These are phyloP conservation scores for Battus philenor DNA, from an alignment of 1,140 invertebrate species.

Conservation along the genomic window DNA sequence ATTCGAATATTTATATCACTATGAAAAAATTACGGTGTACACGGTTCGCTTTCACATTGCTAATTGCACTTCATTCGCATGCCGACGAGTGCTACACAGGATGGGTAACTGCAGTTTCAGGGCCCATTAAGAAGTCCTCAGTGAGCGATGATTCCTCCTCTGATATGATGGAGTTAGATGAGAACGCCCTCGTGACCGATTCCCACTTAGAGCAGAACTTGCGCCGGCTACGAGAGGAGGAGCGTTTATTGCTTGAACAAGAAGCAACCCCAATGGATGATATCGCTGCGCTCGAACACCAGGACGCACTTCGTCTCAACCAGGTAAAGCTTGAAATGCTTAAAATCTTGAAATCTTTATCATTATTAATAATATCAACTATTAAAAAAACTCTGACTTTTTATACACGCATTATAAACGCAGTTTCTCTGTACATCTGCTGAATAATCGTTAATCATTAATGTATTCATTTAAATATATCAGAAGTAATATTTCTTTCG, in stretches of 20 bases:
- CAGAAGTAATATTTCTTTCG: too few species aligned
- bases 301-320: conserved; percentile 53
- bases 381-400: too few species aligned
- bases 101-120: conserved; percentile 79
- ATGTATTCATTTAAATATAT: too few species aligned
- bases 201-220: conserved; percentile 77
- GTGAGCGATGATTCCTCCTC: conserved; percentile 95
- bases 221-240: conserved; percentile 81
- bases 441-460: too few species aligned
- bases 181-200: conserved; percentile 85
- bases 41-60: conserved; percentile 8
- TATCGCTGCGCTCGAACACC: conserved; percentile 82
- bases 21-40: not conserved
- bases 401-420: too few species aligned
- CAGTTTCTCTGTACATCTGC: too few species aligned
- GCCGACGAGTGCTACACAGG: conserved; percentile 1
- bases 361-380: too few species aligned
- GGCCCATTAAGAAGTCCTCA: conserved; percentile 85
- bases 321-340: too few species aligned
- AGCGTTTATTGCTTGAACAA: conserved; percentile 75
- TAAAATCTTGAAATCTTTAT: too few species aligned
- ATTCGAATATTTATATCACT: too few species aligned
- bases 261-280: conserved; percentile 48
- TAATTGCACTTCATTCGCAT: not conserved
- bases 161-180: conserved; percentile 96